Conservation (phyloP, 2,888 invertebrate genomes). For the Blera fallax region DNA sequence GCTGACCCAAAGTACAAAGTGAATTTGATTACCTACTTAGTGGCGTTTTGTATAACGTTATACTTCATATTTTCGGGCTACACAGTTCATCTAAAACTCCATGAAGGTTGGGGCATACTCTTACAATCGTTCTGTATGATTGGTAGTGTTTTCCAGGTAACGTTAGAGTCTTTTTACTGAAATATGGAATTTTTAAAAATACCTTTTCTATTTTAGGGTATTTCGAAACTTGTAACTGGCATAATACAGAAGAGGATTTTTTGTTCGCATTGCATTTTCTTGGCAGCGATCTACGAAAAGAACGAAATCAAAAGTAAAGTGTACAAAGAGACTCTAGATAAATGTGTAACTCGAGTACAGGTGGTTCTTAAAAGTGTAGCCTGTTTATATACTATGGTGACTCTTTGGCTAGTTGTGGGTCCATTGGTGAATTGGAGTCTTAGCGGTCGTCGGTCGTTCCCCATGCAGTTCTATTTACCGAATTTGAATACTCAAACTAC, state of each 20-base stretch:
- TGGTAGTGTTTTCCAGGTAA: conserved; percentile 49
- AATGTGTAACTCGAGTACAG: background rate
- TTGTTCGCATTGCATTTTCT: background rate
- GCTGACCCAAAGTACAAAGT: conserved; percentile 16
- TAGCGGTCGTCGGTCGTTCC: conserved; percentile 50
- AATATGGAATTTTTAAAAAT: too few species aligned
- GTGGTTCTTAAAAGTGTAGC: background rate
- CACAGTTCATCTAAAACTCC: conserved; percentile 31
- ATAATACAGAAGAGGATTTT: background rate
- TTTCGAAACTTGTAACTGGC: conserved; percentile 30
- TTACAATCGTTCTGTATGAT: conserved; percentile 60
- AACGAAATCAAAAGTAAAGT: conserved; percentile 9
- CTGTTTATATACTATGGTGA: background rate
- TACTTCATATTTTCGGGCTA: conserved; percentile 52
- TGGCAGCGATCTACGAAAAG: conserved; percentile 9
- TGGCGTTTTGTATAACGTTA: conserved; percentile 6
- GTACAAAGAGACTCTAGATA: background rate
- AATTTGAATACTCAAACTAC: conserved; percentile 68
- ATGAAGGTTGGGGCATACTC: conserved; percentile 12
- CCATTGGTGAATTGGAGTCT: conserved; percentile 24
- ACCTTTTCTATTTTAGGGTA: conserved; percentile 30
- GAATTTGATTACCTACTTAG: conserved; percentile 5
- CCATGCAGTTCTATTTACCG: conserved; percentile 75
- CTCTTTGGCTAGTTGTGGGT: conserved; percentile 2
- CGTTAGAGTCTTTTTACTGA: background rate